Evolutionary conservation across 2,888 invertebrate species (phyloP), one percentile per base, ranked within the genome.

Genomic region (Meteorus colon): DNA sequence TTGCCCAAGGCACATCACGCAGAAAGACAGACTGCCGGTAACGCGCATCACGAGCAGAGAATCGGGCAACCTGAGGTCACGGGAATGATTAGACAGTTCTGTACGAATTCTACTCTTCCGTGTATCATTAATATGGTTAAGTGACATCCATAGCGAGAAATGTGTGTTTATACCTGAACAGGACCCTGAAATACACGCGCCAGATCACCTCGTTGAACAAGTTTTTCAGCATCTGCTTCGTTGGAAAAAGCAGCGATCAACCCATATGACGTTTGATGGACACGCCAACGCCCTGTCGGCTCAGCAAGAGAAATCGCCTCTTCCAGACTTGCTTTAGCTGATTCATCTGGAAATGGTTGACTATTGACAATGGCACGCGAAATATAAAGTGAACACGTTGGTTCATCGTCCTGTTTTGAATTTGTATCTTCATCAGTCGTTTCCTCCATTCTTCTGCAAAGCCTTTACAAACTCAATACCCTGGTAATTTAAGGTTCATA

Each of bases 1-100:
- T 90, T 2, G 91, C 91, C 91, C 91, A 91, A 5, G 92, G 92
- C 5, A 91, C 90, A 75, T 91, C 91, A 45, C 89, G 88, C 75
- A 92, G 85, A 19, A 91, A 81, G 8, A 91, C 86, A 4, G 87
- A 87, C 77, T 90, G 90, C 31, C 88, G 87, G 77, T 90, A 90
- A 59, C 88, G 84, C 1, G 88, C 85, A 78, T 89, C 89, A 74
- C 87, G 85, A n/a, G 88, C 88, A 48, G 87, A 88, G 80, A 91
- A 89, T 77, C 90, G 87, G 0, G 90, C 90, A 14, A 90, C 90
- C 89, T 89, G 74, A 74, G 41, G 51, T 48, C 19, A 37, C n/a
- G 24, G 12, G 34, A 45, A 37, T 31, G n/a, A 60, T 60, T 63
- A 62, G 14, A n/a, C 29, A n/a, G 41, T 27, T 45, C 51, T 31